Conservation (phyloP, 1,140 invertebrate species). For the Drosophila mauritiana region DNA sequence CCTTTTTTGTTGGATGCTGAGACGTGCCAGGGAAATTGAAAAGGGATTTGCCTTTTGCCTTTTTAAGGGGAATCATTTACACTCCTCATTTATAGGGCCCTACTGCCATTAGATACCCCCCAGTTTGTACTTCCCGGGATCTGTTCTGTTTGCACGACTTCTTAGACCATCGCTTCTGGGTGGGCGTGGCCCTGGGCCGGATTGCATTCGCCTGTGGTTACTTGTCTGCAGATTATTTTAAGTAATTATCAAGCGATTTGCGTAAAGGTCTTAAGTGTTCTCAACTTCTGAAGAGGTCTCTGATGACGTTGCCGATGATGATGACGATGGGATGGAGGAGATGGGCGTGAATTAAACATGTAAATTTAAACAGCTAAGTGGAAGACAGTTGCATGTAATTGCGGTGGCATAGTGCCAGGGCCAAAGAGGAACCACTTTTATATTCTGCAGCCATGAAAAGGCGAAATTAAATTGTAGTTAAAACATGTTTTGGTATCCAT, state of each 20-base stretch:
- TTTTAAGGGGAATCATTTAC: conserved; percentile 43
- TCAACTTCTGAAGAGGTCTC: conserved; percentile 54
- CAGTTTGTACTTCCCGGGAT: conserved; percentile 19
- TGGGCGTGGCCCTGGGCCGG: conserved; percentile 38
- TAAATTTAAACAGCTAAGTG: conserved; percentile 56
- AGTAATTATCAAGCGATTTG: conserved; percentile 82
- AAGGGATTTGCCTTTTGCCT: conserved; percentile 64
- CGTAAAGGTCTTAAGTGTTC: conserved; percentile 68
- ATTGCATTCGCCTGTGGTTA: conserved; percentile 55
- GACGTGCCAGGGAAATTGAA: conserved; percentile 68
- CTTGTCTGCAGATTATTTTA: conserved; percentile 77
- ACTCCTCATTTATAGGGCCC: conserved; percentile 29
- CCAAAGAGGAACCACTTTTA: conserved; percentile 24
- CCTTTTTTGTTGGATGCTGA: conserved; percentile 54
- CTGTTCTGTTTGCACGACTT: conserved; percentile 35
- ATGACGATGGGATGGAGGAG: conserved; percentile 1
- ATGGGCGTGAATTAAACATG: conserved; percentile 69
- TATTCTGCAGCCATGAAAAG: conserved; percentile 29
- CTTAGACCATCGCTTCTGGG: conserved; percentile 29
- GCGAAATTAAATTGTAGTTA: conserved; percentile 37
- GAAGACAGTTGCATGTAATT: conserved; percentile 49
- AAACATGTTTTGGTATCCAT: conserved; percentile 4
- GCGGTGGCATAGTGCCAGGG: conserved; percentile 36
- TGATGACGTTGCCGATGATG: conserved; percentile 18
- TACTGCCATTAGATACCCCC: conserved; percentile 6